Base-by-base conservation (phyloP, 1,140 invertebrate genomes). In the Hyles euphorbiae region DNA sequence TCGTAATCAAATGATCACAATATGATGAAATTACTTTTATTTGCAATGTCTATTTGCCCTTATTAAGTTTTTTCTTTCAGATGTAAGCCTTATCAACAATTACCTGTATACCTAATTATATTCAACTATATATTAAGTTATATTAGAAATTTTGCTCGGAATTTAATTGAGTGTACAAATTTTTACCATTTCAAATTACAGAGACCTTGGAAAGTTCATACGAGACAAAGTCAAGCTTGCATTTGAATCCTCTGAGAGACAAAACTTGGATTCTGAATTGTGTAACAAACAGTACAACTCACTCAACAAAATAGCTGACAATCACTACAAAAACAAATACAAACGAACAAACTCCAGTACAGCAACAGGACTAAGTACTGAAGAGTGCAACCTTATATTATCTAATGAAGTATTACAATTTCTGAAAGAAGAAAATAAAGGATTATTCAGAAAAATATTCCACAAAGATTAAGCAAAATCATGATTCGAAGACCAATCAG, bases 191-290 rank as follows among this genome's bases (percentile, higher is more conserved):
- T 5, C 34, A 76, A 73, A 75, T 74, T 74, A 70, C 85, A 96
- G 96, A 74, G 95, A 97, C 87, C 85, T 96, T 48, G 94, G 93
- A 56, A 91, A 94, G 72, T 91, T 93, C 72, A 92, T 97, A 61
- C 91, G 95, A 65, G 89, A 94, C 40, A 91, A 93, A 84, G 76
- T 97, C 0, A 93, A 93, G 70, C 68, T 83, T 63, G 89, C 92
- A 2, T 95, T 95, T 75, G 88, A 91, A 50, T 89, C 91, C 58
- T 91, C 91, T 46, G 91, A 92, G 61, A 83, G 89, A 64, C 73
- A 90, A 50, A 79, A 65, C 51, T 84, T 88, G 60, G 89, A 94
- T 75, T 74, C 90, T 48, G 89, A 92, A 59, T 71, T 91, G 66
- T 95, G 95, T 76, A 91, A 92, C 58, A 87, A 88, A 43, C 92